A percentile compares a stretch with the other conserved stretches of the same genome.
Conservation (phyloP, 2,797 vertebrate species). For the Helicolenus hilgendorfi region DNA sequence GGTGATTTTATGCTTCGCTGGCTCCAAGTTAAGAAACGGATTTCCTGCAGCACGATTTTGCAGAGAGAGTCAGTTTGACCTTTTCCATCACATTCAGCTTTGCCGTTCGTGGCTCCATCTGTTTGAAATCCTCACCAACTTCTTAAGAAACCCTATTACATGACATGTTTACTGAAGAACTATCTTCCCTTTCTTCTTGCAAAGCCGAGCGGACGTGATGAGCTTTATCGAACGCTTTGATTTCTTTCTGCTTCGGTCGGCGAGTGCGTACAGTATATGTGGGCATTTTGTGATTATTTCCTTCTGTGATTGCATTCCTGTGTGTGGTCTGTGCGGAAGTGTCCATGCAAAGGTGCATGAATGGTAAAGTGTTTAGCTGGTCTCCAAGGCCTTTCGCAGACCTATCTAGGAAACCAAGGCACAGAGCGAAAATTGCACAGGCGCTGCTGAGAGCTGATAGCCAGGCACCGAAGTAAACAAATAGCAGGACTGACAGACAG, state of each 20-base stretch:
- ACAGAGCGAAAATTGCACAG: conserved; percentile 14
- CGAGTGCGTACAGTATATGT: not conserved
- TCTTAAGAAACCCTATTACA: not conserved
- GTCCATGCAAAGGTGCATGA: not conserved
- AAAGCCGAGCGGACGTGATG: not conserved
- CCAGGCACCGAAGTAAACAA: conserved; percentile 32
- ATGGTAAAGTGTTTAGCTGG: conserved; percentile 1
- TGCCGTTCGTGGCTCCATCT: conserved; percentile 17
- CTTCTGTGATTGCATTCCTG: not conserved
- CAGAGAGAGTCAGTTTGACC: conserved; percentile 6
- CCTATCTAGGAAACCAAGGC: not conserved
- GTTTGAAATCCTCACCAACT: not conserved
- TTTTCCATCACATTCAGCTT: not conserved
- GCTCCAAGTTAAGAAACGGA: conserved; percentile 24
- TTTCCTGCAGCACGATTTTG: not conserved
- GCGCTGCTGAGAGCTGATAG: conserved; percentile 30
- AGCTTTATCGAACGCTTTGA: not conserved
- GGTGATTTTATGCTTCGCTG: conserved; percentile 26
- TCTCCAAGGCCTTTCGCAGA: conserved; percentile 7
- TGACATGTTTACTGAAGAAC: not conserved
- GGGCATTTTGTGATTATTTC: not conserved
- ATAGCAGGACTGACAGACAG: conserved; percentile 35
- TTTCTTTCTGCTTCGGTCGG: not conserved
- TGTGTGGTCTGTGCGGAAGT: not conserved
- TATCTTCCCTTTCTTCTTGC: not conserved